A percentile compares a stretch with the other conserved stretches of the same genome.
Evolutionary conservation across 2,888 invertebrate genomes (phyloP).

Genomic region (Cheilosia vernalis): DNA sequence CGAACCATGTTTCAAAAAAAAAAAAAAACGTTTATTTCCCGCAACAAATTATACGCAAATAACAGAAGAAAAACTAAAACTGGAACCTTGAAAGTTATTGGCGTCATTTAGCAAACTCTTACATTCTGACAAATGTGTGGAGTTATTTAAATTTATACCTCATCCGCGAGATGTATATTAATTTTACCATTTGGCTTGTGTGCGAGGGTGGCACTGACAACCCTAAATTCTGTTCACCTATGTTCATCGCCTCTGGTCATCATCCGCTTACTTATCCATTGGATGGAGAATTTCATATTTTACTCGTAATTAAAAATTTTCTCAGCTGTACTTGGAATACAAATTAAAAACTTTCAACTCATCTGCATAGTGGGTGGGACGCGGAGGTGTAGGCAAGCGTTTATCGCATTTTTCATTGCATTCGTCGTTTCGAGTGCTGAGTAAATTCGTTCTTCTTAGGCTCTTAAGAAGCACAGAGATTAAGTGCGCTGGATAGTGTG

Average conservation of each 20-base stretch:
- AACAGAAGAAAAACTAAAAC: conserved; percentile 17
- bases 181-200: conserved; percentile 34
- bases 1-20: conserved; percentile 59
- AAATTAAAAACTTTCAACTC: conserved; percentile 47
- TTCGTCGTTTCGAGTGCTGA: conserved; percentile 35
- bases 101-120: conserved; percentile 69
- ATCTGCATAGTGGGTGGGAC: neutral
- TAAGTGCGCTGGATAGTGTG: conserved; percentile 20
- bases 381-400: neutral
- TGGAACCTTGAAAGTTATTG: conserved; percentile 59
- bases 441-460: conserved; percentile 49
- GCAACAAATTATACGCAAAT: conserved; percentile 32
- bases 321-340: conserved; percentile 17
- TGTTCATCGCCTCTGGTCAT: conserved; percentile 26
- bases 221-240: conserved; percentile 34
- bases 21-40: conserved; percentile 16
- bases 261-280: conserved; percentile 45
- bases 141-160: conserved; percentile 59
- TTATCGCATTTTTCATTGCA: conserved; percentile 41
- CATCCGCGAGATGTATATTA: conserved; percentile 41
- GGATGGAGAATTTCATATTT: conserved; percentile 46
- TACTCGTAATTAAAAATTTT: conserved; percentile 44
- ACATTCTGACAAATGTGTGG: conserved; percentile 63
- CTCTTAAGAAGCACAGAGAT: conserved; percentile 35
- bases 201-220: conserved; percentile 5